Evolutionary conservation across 2,888 invertebrate genomes (phyloP), one percentile per base, ranked within the genome.

Genomic region (Eutolmus rufibarbis): DNA sequence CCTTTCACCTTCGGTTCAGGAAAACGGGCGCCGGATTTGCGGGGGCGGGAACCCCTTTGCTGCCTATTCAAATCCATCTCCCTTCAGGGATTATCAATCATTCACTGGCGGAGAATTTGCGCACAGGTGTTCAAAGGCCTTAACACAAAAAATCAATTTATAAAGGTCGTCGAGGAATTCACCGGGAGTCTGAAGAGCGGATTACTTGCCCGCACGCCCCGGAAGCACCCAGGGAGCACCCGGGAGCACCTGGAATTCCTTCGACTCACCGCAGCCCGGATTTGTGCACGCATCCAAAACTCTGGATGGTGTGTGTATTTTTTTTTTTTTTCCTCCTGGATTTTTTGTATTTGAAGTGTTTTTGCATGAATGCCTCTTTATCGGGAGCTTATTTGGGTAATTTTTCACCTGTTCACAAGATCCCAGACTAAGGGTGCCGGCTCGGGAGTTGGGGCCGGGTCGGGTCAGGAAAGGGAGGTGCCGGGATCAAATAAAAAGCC

Each of bases 71-170:
- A 78, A 78, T 78, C 43, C 78, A 78, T 78, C 78, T 78, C 19
- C 78, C 23, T 78, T 40, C 19, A 78, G 78, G 12, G 40, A 78
- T 78, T 78, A 78, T 78, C 78, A 78, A 78, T 78, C 78, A 78
- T 78, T 43, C 78, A 78, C 78, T 43, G 78, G 78, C 37, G 43
- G 43, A 78, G 78, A 78, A 37, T 78, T 78, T 78, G n/a, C 78
- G 78, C 78, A 78, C 78, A 78, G 78, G 78, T 78, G 40, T 78
- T 78, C 23, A 43, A 78, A n/a, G 78, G 43, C 43, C 78, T 43
- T 19, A 43, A 78, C 78, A 78, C 40, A 78, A 78, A 78, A 78
- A 78, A 78, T 78, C 78, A 78, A 78, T 78, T 78, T 78, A 78
- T 40, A 78, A 43, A 78, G 78, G 78, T 78, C 78, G 40, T 66